Evolutionary conservation across 2,888 invertebrate genomes (phyloP).

Genomic region (Tipula lateralis): DNA sequence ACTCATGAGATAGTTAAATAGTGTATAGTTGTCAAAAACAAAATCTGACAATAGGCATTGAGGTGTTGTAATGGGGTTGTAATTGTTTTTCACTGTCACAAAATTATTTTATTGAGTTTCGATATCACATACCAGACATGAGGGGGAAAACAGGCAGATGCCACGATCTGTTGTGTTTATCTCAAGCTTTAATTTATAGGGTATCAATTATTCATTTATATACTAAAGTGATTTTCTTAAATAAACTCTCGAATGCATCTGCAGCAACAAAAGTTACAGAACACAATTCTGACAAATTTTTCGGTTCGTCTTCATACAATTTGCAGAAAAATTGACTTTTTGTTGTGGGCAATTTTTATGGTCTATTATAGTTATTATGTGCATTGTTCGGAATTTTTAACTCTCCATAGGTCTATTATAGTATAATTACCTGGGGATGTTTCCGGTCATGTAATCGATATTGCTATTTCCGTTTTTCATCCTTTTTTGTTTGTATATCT

Average conservation of each 20-base stretch:
- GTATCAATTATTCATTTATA: conserved; percentile 12
- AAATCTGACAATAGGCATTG: conserved; percentile 6
- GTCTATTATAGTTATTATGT: neutral
- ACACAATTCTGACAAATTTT: neutral
- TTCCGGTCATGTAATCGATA: conserved; percentile 13
- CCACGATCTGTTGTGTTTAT: conserved; percentile 3
- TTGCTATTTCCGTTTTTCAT: conserved; percentile 3
- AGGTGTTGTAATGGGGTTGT: conserved; percentile 30
- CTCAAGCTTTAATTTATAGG: conserved; percentile 7
- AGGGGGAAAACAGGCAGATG: conserved; percentile 31
- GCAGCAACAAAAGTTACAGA: neutral
- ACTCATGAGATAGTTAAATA: neutral
- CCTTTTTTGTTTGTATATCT: neutral
- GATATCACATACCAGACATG: neutral
- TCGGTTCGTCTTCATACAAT: neutral
- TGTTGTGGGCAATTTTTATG: conserved; percentile 24
- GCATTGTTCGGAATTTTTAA: neutral
- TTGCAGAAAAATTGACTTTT: neutral
- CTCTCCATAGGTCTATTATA: neutral
- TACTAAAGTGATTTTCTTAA: neutral
- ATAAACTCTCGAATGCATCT: neutral
- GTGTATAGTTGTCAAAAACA: neutral
- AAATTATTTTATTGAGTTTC: conserved; percentile 7
- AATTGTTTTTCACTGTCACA: conserved; percentile 24
- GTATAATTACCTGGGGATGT: conserved; percentile 1